Base-by-base conservation (phyloP, 2,797 vertebrate genomes). In the Gymnothorax reevesii region DNA sequence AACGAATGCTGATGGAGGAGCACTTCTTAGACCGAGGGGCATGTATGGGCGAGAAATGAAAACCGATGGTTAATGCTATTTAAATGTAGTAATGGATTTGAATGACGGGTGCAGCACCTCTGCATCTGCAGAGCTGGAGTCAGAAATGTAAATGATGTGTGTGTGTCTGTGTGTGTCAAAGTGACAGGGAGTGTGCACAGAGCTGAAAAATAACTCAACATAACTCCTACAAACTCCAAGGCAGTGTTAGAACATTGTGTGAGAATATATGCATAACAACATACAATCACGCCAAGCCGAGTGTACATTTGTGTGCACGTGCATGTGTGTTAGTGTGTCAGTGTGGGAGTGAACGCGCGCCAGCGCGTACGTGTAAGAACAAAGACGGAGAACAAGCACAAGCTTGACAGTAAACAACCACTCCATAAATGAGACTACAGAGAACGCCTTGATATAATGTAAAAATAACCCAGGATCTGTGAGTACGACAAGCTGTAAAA, bases 81-180 rank as follows among this genome's bases (percentile, higher is more conserved):
- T 49, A 60, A 66, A 25, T 82, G 73, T 69, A 85, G 75, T 52
- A 54, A 86, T 85, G 82, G 80, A 66, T 66, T 83, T 66, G 33
- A 57, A 55, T 33, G 80, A 66, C 83, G 22, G 62, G 42, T 42
- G 64, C 60, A 54, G 62, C 42, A 66, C 60, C 83, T 69, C 49
- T 84, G 17, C 83, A 52, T 52, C 83, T 85, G 84, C 52, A 77
- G 33, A 77, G 33, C 83, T 66, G 0, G 17, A 84, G 85, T 25
- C 17, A 25, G 15, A n/a, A n/a, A 66, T 73, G 86, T 60, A 55
- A 42, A 82, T 75, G 79, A 69, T 15, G 82, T 54, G 84, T 86
- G 62, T 82, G 85, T 82, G 33, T 75, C 27, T 49, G 12, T 75
- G 85, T 83, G 42, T 77, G 54, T 57, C 6, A 22, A 83, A 22